These are phyloP conservation scores for Motacilla tschutschensis DNA, from an alignment of 2,113 vertebrate species.

Conservation along the genomic window DNA sequence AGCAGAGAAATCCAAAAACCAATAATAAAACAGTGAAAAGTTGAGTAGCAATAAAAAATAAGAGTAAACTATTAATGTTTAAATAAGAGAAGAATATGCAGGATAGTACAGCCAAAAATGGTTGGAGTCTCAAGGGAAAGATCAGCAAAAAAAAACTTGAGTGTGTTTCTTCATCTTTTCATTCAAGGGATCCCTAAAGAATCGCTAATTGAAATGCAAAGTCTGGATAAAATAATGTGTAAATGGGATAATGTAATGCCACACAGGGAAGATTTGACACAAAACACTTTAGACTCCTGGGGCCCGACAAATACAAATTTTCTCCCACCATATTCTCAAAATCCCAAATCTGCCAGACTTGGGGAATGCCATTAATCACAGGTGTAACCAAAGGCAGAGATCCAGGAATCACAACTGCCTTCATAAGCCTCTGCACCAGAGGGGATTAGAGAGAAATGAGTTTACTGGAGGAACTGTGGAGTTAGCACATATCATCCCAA, in stretches of 20 bases:
- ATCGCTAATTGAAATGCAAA: not conserved
- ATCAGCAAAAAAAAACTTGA: not conserved
- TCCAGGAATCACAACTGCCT: not conserved
- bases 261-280: not conserved
- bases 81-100: not conserved
- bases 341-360: not conserved
- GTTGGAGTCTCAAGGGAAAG: not conserved
- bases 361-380: not conserved
- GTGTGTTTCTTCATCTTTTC: not conserved
- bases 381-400: slow-evolving; percentile 8
- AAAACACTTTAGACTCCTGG: not conserved
- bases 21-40: not conserved
- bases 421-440: not conserved
- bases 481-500: not conserved
- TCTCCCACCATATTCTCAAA: not conserved
- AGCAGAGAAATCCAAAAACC: not conserved
- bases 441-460: slow-evolving; percentile 3
- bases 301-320: not conserved
- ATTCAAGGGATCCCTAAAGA: not conserved
- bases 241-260: not conserved
- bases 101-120: not conserved
- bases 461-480: not conserved
- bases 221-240: not conserved
- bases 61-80: not conserved
- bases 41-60: not conserved